phyloP scores from a whole-genome alignment of 2,113 vertebrate species.

The Eleginops maclovinus region DNA sequence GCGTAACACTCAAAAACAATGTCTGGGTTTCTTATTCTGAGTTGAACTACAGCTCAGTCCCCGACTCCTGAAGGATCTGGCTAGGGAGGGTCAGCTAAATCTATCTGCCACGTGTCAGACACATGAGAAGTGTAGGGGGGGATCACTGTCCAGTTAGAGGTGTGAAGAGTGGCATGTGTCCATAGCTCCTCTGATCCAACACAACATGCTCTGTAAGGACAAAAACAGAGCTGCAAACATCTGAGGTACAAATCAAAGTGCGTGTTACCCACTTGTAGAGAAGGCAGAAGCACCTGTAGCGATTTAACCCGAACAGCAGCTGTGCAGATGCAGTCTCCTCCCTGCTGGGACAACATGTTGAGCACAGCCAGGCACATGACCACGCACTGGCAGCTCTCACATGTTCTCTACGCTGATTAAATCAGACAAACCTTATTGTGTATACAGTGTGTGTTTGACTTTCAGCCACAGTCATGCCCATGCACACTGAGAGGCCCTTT shows the following conservation, averaged over 20 bases:
- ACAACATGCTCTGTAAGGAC: conserved; percentile 4
- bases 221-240: conserved; percentile 5
- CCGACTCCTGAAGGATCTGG: conserved; percentile 25
- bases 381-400: conserved; percentile 31
- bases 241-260: conserved; percentile 9
- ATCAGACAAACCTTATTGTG: conserved; percentile 63
- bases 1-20: neutral
- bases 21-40: conserved; percentile 25
- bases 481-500: conserved; percentile 59
- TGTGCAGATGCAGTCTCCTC: conserved; percentile 14
- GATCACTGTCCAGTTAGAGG: conserved; percentile 47
- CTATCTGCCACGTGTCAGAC: conserved; percentile 62
- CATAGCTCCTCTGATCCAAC: conserved; percentile 16
- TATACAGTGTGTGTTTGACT: conserved; percentile 56
- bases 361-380: conserved; percentile 39
- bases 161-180: conserved; percentile 37
- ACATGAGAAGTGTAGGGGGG: conserved; percentile 60
- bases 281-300: conserved; percentile 12
- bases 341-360: conserved; percentile 42
- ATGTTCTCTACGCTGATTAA: conserved; percentile 51
- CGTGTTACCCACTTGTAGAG: neutral
- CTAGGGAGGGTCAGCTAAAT: conserved; percentile 21
- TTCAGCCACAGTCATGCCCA: conserved; percentile 52
- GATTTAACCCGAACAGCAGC: conserved; percentile 10
- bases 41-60: conserved; percentile 16